phyloP scores from a whole-genome alignment of 2,797 vertebrate genomes.

The Chiloscyllium punctatum region DNA sequence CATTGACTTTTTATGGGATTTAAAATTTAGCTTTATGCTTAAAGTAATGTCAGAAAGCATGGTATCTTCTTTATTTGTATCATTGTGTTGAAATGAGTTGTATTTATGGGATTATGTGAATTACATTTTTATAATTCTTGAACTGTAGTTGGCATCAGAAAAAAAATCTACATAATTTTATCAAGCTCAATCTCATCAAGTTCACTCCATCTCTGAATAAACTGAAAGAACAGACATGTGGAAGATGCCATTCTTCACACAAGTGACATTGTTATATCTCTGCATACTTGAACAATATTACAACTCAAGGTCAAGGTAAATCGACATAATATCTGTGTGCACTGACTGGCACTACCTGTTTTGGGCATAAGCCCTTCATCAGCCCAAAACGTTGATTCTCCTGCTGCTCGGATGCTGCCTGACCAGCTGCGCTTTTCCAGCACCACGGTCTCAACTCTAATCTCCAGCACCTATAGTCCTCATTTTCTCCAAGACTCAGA shows the following conservation, averaged over 20 bases:
- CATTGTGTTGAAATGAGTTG: neutral
- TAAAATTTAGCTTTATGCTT: neutral
- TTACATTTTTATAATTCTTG: neutral
- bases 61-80: neutral
- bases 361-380: no score
- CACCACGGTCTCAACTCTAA: no score
- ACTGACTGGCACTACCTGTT: neutral
- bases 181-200: neutral
- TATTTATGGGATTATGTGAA: neutral
- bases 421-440: no score
- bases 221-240: neutral
- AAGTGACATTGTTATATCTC: neutral
- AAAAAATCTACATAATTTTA: neutral
- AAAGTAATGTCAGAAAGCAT: neutral
- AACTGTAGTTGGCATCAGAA: neutral
- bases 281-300: neutral
- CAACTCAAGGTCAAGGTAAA: no score
- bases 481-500: no score
- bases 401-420: no score
- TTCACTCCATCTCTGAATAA: neutral
- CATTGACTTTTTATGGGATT: neutral
- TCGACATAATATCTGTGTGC: neutral
- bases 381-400: no score
- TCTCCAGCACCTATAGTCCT: no score
- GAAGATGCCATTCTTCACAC: neutral